Base-by-base conservation (phyloP, 1,140 invertebrate species). In the Tetragonula clypearis region DNA sequence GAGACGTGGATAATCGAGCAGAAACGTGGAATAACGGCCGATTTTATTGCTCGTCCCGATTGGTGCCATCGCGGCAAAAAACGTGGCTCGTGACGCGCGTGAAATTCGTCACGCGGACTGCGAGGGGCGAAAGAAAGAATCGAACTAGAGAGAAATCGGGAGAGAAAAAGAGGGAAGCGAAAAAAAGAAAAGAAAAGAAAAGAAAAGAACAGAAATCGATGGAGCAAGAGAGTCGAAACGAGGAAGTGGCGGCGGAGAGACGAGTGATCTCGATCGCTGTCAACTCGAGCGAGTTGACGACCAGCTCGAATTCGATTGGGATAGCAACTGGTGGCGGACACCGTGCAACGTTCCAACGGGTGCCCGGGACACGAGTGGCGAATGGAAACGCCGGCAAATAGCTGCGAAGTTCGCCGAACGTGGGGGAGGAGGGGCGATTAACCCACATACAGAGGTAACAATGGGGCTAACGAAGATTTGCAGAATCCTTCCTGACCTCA, bases 381-480 rank as follows among this genome's bases (percentile, higher is more conserved):
- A 74, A 58, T 62, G 62, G 62, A 69, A 77, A 60, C 53, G 75
- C 68, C 56, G 56, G 56, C n/a, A 68, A 80, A 84, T 55, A 66
- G 66, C 66, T 26, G 65, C 69, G 53, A 84, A 80, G 76, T 85
- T 80, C 49, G 30, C 41, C 76, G 82, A 78, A 79, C 76, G 35
- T 35, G 76, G 84, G 41, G 35, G 35, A 41, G 35, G 35, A 30
- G 30, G 35, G 41, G 41, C 75, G 84, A 85, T 85, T 85, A 85
- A 85, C 84, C 84, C 71, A 81, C 84, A 85, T 85, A 68, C 66
- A 30, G 53, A 19, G 19, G 76, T 17, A 75, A 85, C 84, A 85
- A 85, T 85, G 79, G 71, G 30, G 26, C 71, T 85, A 85, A 85
- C 84, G 84, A 85, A 85, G 84, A 85, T 85, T 85, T 58, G 30